phyloP scores from a whole-genome alignment of 2,113 vertebrate species.

The Natator depressus region DNA sequence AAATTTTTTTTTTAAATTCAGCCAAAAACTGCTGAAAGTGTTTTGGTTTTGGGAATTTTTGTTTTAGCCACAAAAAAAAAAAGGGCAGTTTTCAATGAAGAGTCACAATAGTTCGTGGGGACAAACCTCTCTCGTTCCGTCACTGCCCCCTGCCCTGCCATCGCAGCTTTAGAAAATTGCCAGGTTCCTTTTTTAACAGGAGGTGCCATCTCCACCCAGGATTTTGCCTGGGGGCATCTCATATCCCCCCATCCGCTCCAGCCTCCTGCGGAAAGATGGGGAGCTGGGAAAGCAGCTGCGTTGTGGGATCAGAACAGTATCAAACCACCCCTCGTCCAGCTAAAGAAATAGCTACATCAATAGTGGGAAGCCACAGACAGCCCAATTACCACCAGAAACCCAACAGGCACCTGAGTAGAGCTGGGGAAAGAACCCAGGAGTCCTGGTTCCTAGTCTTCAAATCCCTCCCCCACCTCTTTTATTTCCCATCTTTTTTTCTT shows the following conservation, averaged over 20 bases:
- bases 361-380: neutral
- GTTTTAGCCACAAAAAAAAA: neutral
- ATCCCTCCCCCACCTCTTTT: neutral
- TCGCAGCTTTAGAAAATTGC: conserved; percentile 35
- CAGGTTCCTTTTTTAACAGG: conserved; percentile 21
- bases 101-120: conserved; percentile 23
- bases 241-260: conserved; percentile 28
- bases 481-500: neutral
- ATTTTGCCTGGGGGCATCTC: neutral
- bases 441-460: neutral
- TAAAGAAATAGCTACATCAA: accelerated
- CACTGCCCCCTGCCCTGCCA: neutral
- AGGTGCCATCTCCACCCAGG: conserved; percentile 32
- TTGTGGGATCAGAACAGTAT: neutral
- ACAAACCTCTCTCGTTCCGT: neutral
- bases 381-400: neutral
- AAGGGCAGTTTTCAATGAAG: neutral
- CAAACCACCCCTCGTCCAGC: conserved; percentile 6
- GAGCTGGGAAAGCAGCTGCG: neutral
- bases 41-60: neutral
- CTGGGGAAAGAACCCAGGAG: neutral
- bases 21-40: neutral
- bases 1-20: neutral
- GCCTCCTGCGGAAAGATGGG: neutral
- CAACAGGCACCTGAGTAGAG: neutral